Conservation (phyloP, 2,113 vertebrate genomes). For the Periophthalmodon schlosseri region DNA sequence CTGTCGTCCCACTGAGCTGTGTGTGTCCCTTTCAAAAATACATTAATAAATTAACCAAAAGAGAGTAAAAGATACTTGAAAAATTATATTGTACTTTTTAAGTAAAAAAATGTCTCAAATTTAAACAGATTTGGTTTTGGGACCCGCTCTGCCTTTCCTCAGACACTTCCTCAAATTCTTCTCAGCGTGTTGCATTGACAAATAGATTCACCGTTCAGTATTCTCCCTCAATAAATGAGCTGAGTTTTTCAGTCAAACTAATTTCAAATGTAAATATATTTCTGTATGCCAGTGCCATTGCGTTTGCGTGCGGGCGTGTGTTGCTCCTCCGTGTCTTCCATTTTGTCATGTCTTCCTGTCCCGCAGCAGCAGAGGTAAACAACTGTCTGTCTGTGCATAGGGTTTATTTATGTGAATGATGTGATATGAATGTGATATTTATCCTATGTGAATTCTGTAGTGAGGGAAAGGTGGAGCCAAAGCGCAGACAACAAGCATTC, state of each 20-base stretch:
- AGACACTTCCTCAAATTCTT: no score
- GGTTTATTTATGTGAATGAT: constrained; percentile 4
- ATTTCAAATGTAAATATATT: not conserved
- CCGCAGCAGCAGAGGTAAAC: constrained; percentile 41
- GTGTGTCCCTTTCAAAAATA: no score
- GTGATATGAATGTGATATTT: not conserved
- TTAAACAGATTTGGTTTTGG: no score
- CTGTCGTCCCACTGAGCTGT: no score
- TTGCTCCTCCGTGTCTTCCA: constrained; percentile 27
- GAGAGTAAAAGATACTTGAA: no score
- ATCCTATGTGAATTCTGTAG: not conserved
- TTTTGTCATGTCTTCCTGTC: constrained; percentile 47
- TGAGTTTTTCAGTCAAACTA: not conserved
- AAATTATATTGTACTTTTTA: no score
- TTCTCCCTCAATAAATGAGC: no score
- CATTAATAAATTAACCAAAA: no score
- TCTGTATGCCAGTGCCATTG: not conserved
- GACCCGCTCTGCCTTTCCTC: no score
- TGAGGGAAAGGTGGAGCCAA: constrained; percentile 7
- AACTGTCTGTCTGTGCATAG: constrained; percentile 25
- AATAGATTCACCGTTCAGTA: no score
- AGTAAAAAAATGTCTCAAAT: no score
- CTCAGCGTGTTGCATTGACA: no score
- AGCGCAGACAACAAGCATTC: constrained; percentile 48
- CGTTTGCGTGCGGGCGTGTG: constrained; percentile 11